These are phyloP conservation scores for Dryobates pubescens DNA, from an alignment of 2,797 vertebrate species.

Conservation along the genomic window DNA sequence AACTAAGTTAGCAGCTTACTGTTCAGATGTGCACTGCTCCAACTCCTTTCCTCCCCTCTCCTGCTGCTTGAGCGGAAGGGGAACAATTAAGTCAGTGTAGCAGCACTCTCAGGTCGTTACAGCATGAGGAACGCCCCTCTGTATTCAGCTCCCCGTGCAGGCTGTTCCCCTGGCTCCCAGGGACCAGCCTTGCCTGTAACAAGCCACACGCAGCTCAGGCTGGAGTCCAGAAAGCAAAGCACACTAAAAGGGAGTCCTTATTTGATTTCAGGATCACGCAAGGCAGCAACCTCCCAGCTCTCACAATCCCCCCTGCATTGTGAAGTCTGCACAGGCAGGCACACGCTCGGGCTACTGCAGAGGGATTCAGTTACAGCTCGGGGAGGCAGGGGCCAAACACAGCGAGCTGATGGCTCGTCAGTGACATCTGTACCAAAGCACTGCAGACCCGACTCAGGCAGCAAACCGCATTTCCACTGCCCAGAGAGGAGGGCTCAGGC, in stretches of 20 bases:
- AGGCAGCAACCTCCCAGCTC: neutral
- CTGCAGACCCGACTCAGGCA: fast-evolving
- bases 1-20: neutral
- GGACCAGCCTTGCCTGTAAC: neutral
- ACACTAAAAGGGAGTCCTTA: neutral
- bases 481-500: too few relatives aligned
- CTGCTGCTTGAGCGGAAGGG: neutral
- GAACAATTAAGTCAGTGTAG: neutral
- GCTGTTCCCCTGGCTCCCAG: neutral
- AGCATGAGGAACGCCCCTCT: neutral
- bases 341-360: neutral
- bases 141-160: neutral
- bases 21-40: neutral
- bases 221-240: neutral
- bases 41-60: neutral
- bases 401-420: fast-evolving
- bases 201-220: neutral
- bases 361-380: neutral
- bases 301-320: neutral
- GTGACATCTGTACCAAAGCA: neutral
- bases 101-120: neutral
- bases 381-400: neutral
- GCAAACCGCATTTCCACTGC: too few relatives aligned
- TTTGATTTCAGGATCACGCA: too few relatives aligned
- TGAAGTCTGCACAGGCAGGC: neutral